Evolutionary conservation across 2,888 invertebrate species (phyloP), one percentile per base, ranked within the genome.

Genomic region (Fabriciana adippe): DNA sequence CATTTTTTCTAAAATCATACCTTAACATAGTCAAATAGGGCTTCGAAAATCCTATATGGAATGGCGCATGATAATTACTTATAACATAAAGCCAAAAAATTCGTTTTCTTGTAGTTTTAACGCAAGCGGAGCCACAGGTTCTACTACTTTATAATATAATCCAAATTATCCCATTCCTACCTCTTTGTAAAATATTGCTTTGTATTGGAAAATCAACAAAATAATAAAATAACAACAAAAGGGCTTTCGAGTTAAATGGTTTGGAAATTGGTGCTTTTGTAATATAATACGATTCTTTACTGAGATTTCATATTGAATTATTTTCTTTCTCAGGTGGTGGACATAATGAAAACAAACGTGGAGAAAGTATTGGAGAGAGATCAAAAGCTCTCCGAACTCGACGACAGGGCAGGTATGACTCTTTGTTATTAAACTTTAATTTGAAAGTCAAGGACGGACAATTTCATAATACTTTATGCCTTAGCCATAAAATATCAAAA

Each of bases 291-390:
- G 45, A 51, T 26, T 61, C 35, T 41, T 54, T 55, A 48, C 21
- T 16, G 11, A 55, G 14, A 5, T 55, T 51, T 65, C 11, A 45
- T 57, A 60, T 60, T 65, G 13, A 15, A 55, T 59, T 68, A 48
- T 63, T 56, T 62, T 35, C 16, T 72, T 61, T 82, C 82, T 41
- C 84, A 96, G 95, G 97, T 97, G 77, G 97, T 97, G 74, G 97
- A 96, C 79, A 99, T 99, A 78, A 99, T 99, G 99, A 96, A 97
- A 89, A 97, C 97, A 72, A 99, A 99, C 91, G 99, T 99, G 60
- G 98, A 99, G 87, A 99, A 99, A 87, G 99, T 99, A 47, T 89
- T 99, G 82, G 99, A 99, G 90, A 94, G 99, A 88, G 99, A 99
- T 95, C 97, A 97, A 88, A 99, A 99, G 91, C 94, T 99, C 67